Evolutionary conservation across 2,888 invertebrate species (phyloP).

Genomic region (Frankliniella intonsa): DNA sequence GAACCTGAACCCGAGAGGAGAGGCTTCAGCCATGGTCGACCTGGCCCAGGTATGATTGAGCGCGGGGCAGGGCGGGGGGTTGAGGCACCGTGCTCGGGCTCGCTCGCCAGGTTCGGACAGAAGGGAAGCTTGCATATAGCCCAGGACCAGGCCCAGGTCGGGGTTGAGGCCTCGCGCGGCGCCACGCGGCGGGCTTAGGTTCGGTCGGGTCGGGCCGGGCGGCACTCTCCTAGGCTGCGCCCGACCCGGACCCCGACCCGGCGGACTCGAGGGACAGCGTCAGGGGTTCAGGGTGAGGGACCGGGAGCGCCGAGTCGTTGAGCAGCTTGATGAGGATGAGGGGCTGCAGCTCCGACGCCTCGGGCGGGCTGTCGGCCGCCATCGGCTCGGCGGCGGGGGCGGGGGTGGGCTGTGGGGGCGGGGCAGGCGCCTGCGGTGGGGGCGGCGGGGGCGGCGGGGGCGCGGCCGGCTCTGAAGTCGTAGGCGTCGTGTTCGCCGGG

Average conservation of each 20-base stretch:
- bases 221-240: too few relatives aligned
- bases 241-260: too few relatives aligned
- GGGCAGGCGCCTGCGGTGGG: neutral
- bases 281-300: neutral
- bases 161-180: too few relatives aligned
- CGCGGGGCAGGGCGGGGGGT: too few relatives aligned
- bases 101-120: too few relatives aligned
- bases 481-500: neutral
- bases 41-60: too few relatives aligned
- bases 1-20: neutral
- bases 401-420: neutral
- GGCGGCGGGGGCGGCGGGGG: neutral
- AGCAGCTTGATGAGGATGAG: constrained; percentile 18
- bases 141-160: too few relatives aligned
- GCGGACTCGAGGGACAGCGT: too few relatives aligned
- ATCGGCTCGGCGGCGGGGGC: neutral
- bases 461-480: neutral
- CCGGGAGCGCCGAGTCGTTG: neutral
- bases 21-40: neutral
- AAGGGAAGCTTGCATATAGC: too few relatives aligned
- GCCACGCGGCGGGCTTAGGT: too few relatives aligned
- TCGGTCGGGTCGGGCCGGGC: too few relatives aligned
- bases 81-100: too few relatives aligned
- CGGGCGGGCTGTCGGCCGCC: neutral
- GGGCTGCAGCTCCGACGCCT: neutral